Conservation (phyloP, 2,888 invertebrate genomes). For the Urechis unicinctus region DNA sequence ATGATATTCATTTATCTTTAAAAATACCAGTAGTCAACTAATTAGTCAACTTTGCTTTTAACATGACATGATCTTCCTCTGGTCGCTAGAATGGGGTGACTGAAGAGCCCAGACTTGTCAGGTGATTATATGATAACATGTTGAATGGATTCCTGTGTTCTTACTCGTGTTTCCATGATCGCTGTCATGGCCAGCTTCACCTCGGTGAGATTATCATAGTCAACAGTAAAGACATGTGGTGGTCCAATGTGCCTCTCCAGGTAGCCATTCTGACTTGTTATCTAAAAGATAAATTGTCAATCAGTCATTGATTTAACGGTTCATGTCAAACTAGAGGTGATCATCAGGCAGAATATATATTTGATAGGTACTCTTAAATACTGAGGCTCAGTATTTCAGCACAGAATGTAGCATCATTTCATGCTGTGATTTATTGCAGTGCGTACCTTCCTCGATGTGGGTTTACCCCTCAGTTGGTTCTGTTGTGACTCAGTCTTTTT, state of each 20-base stretch:
- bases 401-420: no score
- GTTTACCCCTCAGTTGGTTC: constrained; percentile 7
- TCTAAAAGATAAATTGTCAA: constrained; percentile 6
- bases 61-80: no score
- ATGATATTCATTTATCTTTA: background rate
- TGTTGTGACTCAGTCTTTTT: background rate
- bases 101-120: no score
- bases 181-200: background rate
- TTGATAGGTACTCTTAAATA: no score
- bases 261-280: constrained; percentile 18
- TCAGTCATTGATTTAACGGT: background rate
- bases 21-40: no score
- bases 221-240: constrained; percentile 14
- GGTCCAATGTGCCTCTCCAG: constrained; percentile 16
- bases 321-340: background rate
- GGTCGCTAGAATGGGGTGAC: no score
- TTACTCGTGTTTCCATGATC: background rate
- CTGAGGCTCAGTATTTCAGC: no score
- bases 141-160: background rate
- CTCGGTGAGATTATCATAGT: constrained; percentile 1
- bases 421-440: background rate
- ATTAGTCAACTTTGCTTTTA: no score
- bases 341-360: background rate
- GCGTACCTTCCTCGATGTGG: constrained; percentile 8
- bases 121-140: no score